Conservation (phyloP, 2,797 vertebrate species). For the Micrastur ruficollis region DNA sequence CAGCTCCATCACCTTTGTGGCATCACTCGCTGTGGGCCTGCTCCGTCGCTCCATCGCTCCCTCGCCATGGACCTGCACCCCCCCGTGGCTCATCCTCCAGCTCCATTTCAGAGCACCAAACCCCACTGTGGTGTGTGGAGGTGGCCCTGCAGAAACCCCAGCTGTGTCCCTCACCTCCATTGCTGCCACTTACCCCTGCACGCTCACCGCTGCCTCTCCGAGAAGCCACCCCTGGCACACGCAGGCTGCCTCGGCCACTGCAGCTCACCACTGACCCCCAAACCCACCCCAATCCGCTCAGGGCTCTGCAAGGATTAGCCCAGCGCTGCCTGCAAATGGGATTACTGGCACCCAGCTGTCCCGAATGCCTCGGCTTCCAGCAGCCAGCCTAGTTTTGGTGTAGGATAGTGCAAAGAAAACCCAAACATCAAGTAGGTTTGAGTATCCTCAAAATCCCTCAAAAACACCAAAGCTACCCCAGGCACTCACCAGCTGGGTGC, state of each 20-base stretch:
- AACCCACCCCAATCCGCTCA: background rate
- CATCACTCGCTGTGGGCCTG: background rate
- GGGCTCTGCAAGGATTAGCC: conserved; percentile 31
- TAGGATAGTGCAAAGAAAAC: background rate
- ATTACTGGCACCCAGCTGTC: conserved; percentile 34
- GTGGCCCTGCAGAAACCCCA: background rate
- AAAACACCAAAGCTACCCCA: background rate
- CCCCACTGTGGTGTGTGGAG: rapidly evolving
- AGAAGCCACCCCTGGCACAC: background rate
- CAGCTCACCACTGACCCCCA: background rate
- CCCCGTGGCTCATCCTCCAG: rapidly evolving
- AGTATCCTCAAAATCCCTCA: background rate
- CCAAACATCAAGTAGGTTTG: background rate
- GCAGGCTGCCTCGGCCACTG: background rate
- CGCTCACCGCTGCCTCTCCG: background rate
- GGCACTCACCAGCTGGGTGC: background rate
- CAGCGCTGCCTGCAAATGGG: background rate
- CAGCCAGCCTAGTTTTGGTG: background rate
- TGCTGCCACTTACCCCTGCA: background rate
- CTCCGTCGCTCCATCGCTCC: too few species aligned
- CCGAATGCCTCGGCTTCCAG: rapidly evolving
- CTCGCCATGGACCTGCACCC: rapidly evolving
- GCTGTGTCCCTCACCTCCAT: rapidly evolving
- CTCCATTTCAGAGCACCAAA: rapidly evolving
- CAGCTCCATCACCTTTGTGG: background rate